Base-by-base conservation (phyloP, 2,888 invertebrate genomes). In the Minunthozetes semirufus region DNA sequence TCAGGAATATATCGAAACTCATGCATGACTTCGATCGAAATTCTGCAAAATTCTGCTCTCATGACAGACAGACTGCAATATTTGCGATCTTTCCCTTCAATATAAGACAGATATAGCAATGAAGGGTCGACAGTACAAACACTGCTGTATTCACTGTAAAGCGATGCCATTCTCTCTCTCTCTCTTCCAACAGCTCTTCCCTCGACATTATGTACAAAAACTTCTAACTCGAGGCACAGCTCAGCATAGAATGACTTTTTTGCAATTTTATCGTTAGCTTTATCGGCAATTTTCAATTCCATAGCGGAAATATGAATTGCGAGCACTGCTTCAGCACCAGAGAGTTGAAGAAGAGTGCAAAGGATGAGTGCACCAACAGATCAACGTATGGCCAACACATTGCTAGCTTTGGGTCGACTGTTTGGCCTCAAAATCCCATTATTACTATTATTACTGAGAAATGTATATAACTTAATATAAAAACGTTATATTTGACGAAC, bases 391-490 rank as follows among this genome's bases (percentile, higher is more conserved):
- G 42, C 42, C n/a, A n/a, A 25, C 42, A 42, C 42, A 42, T 33
- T 42, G 17, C 50, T 33, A 63, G 17, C 5, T 6, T 15, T 63
- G 29, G 33, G 63, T 6, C n/a, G 29, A 63, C 25, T 27, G 33
- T 63, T 63, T 63, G 63, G 33, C 27, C 63, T 33, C 33, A 33
- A 0, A 13, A 27, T 19, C 17, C 3, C 15, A 63, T 42, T 68
- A 42, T 68, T 42, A 19, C 42, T 68, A 42, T 68, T 42, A 68
- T 68, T 68, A 42, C 17, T 27, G 15, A 29, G 61, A 61, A 53
- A 61, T 61, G 25, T 17, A 61, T 68, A 63, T 68, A 68, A 68
- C 68, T 68, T 68, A 68, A 68, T 63, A 61, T 61, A 61, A 61
- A 29, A 61, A 61, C 27, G 17, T 13, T 61, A 59, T 61, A 63